phyloP scores from a whole-genome alignment of 2,888 invertebrate species.

The Atrina japonica region DNA sequence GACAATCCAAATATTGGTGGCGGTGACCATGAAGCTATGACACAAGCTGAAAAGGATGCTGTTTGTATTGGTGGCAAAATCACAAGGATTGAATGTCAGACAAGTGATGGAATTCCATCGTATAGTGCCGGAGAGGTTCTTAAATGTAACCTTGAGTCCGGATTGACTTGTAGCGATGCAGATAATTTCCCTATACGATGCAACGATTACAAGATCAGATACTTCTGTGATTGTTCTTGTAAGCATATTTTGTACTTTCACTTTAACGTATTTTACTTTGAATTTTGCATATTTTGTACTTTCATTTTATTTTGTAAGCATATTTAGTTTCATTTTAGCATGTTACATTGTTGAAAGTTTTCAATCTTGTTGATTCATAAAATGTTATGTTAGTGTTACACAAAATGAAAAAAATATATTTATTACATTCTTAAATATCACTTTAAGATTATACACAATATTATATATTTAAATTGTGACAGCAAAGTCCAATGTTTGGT shows the following conservation, averaged over 20 bases:
- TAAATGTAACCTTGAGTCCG: constrained; percentile 84
- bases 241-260: not conserved
- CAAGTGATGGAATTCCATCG: constrained; percentile 51
- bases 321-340: no score
- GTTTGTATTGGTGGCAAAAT: constrained; percentile 72
- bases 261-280: no score
- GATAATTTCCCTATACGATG: constrained; percentile 63
- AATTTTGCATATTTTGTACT: no score
- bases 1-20: constrained; percentile 58
- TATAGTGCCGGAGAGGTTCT: constrained; percentile 62
- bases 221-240: constrained; percentile 60
- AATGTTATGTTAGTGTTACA: no score
- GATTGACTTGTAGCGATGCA: constrained; percentile 85
- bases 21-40: constrained; percentile 62
- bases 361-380: no score
- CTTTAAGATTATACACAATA: no score
- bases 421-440: no score
- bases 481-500: no score
- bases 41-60: constrained; percentile 49
- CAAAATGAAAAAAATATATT: no score
- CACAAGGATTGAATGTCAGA: constrained; percentile 71
- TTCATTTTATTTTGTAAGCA: no score
- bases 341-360: no score
- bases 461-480: no score
- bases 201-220: constrained; percentile 75